A percentile compares a stretch with the other conserved stretches of the same genome.
Evolutionary conservation across 2,888 invertebrate species (phyloP).

Genomic region (Torymus aiolomorphi): DNA sequence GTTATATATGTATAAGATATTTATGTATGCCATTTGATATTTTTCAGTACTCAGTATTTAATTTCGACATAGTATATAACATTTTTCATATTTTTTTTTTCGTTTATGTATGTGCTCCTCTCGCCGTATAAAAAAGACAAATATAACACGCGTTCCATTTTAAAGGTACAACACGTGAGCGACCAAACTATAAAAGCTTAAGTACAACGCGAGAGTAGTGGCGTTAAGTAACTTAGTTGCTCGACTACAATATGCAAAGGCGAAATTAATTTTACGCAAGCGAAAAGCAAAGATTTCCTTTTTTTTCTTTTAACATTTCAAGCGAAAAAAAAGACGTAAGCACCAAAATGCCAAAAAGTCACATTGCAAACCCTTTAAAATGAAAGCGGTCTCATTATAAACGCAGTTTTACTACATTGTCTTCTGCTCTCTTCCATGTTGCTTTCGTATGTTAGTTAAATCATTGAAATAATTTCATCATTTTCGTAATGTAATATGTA

Average conservation of each 20-base stretch:
- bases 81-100: conserved; percentile 1
- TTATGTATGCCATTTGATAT: neutral
- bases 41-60: conserved; percentile 11
- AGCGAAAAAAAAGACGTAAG: conserved; percentile 40
- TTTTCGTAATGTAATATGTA: conserved; percentile 55
- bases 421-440: conserved; percentile 51
- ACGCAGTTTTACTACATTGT: conserved; percentile 61
- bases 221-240: conserved; percentile 62
- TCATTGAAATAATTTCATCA: conserved; percentile 64
- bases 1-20: neutral
- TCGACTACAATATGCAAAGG: conserved; percentile 45
- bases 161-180: conserved; percentile 60
- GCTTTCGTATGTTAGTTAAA: conserved; percentile 58
- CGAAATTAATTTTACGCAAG: conserved; percentile 55
- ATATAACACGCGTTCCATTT: conserved; percentile 62
- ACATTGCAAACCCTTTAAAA: conserved; percentile 66
- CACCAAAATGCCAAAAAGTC: conserved; percentile 50
- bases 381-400: conserved; percentile 62
- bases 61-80: conserved; percentile 35
- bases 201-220: conserved; percentile 60
- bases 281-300: conserved; percentile 43
- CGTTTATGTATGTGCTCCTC: conserved; percentile 9
- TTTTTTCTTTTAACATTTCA: conserved; percentile 40
- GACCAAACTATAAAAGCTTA: conserved; percentile 57
- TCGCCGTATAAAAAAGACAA: conserved; percentile 41